Evolutionary conservation across 2,113 vertebrate species (phyloP).

Genomic region (Chaetodon auriga): DNA sequence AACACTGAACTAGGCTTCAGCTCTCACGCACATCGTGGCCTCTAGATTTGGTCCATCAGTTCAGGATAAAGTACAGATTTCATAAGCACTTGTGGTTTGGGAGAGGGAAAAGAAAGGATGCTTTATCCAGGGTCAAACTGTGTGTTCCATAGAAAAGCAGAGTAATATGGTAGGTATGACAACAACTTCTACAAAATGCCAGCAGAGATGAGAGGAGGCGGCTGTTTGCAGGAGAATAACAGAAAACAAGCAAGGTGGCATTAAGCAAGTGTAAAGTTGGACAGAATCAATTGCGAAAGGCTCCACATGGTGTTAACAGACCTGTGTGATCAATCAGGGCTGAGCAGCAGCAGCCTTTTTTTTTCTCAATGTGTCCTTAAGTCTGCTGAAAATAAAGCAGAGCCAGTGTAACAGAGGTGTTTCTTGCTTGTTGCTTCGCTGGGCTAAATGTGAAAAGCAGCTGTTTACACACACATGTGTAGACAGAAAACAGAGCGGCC

Average conservation of each 20-base stretch:
- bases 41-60: constrained; percentile 27
- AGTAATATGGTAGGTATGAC: constrained; percentile 21
- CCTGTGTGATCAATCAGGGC: constrained; percentile 1
- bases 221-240: constrained; percentile 20
- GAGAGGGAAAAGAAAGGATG: neutral
- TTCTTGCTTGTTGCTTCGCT: constrained; percentile 15
- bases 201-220: constrained; percentile 28
- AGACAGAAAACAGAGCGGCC: constrained; percentile 12
- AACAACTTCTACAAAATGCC: constrained; percentile 40
- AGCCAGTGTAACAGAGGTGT: neutral
- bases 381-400: constrained; percentile 10
- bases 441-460: constrained; percentile 35
- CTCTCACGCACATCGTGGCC: constrained; percentile 6
- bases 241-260: constrained; percentile 9
- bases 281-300: constrained; percentile 19
- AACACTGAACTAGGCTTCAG: constrained; percentile 18
- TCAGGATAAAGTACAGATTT: constrained; percentile 4
- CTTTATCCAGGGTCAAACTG: constrained; percentile 3
- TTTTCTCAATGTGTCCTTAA: neutral
- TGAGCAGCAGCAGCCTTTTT: neutral
- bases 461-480: constrained; percentile 27
- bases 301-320: constrained; percentile 25
- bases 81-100: neutral
- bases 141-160: constrained; percentile 11
- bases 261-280: constrained; percentile 19